A percentile compares a stretch with the other conserved stretches of the same genome.
phyloP scores from a whole-genome alignment of 2,888 invertebrate genomes.

The Machimus atricapillus region DNA sequence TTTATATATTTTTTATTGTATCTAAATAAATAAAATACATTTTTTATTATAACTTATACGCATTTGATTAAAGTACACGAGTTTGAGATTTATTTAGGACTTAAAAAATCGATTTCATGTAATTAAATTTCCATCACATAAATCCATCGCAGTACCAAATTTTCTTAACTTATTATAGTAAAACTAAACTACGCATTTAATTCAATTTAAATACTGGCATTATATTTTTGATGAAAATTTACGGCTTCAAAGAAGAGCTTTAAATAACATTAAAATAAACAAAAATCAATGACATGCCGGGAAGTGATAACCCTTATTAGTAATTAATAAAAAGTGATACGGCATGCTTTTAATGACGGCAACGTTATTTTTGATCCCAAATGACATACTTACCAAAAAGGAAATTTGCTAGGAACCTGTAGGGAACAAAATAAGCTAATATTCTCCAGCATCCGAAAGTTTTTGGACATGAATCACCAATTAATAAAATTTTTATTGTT shows the following conservation, averaged over 20 bases:
- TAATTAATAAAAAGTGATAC: not conserved
- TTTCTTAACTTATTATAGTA: not conserved
- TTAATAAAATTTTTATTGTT: not conserved
- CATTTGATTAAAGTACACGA: not conserved
- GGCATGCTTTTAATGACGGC: constrained; percentile 6
- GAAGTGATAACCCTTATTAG: constrained; percentile 23
- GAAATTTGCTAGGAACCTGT: constrained; percentile 13
- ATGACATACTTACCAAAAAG: constrained; percentile 16
- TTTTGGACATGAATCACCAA: not conserved
- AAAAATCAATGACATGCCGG: constrained; percentile 34
- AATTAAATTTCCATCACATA: not conserved
- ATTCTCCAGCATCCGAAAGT: constrained; percentile 6
- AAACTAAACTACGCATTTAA: not conserved
- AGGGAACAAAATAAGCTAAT: constrained; percentile 29
- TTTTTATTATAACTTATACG: not conserved
- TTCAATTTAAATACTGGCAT: not conserved
- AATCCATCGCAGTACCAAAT: not conserved
- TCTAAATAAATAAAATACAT: not conserved
- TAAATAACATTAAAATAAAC: not conserved
- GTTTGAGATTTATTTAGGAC: too few relatives aligned
- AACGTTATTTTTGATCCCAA: not conserved
- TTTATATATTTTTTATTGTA: not conserved
- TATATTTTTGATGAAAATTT: not conserved
- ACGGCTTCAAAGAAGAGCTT: not conserved
- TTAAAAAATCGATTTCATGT: not conserved